phyloP scores from a whole-genome alignment of 2,888 invertebrate genomes.

The Homarus gammarus region DNA sequence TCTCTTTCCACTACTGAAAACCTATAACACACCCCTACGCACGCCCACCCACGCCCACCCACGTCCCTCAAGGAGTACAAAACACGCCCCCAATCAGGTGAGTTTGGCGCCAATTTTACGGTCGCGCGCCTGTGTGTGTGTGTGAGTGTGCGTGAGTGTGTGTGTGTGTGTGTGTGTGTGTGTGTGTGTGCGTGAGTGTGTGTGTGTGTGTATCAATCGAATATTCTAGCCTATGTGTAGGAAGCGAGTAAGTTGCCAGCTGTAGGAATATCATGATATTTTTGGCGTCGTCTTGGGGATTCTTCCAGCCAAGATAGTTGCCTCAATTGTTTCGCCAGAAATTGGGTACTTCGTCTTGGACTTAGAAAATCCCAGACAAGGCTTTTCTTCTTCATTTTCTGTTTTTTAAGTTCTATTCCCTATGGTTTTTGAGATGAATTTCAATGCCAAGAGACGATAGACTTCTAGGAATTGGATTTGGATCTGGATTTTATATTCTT shows the following conservation, averaged over 20 bases:
- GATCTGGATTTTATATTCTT: neutral
- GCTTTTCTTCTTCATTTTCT: conserved; percentile 20
- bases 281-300: neutral
- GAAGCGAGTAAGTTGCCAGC: neutral
- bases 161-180: too few species aligned
- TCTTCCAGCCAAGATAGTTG: neutral
- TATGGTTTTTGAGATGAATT: conserved; percentile 8
- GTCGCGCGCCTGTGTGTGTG: neutral
- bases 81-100: neutral
- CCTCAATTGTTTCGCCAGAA: conserved; percentile 23
- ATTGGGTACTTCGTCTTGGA: conserved; percentile 38
- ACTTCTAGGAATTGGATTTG: neutral
- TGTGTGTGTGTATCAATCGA: neutral
- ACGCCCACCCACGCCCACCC: too few species aligned
- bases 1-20: too few species aligned
- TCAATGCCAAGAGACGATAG: conserved; percentile 12
- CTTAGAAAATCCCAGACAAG: neutral
- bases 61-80: neutral
- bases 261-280: neutral
- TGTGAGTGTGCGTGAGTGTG: too few species aligned
- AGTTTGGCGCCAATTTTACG: conserved; percentile 2
- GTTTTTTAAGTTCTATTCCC: too few species aligned
- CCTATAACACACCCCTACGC: too few species aligned
- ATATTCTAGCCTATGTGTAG: neutral
- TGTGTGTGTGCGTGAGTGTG: too few species aligned